Base-by-base conservation (phyloP, 30 jellyfish, hydroid and myxozoan genomes). In the Aurelia sp. region DNA sequence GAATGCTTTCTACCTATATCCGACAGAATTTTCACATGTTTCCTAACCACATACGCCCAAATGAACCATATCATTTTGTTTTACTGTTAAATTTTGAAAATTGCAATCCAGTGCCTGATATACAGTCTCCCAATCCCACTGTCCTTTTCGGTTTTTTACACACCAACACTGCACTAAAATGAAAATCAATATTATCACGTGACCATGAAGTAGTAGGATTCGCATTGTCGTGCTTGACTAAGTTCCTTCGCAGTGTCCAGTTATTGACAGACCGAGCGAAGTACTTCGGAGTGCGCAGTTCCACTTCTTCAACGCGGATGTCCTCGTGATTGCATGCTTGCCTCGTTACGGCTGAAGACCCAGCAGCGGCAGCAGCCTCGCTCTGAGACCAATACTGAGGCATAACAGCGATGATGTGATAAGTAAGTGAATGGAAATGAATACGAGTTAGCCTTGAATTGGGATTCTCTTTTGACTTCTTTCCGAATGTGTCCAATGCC, bases 341-440 rank as follows among this genome's bases (percentile, higher is more conserved):
- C 20, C 89, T 73, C 3, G 96, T 84, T 6, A 95, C 96, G 13
- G 96, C 94, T 12, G 96, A 77, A 3, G 98, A 91, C 62, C 98
- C 98, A 18, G 98, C 98, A 4, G 96, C 98, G 3, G 98, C 90
- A n/a, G 98, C 98, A 27, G 90, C 92, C 74, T 64, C 83, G 62
- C 87, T 86, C 27, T 86, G 83, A 64, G 82, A 72, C 98, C 98
- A 91, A 33, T 72, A 50, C 60, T 50, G 84, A 4, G 96, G 96
- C 76, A 41, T 35, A 10, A 71, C 96, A 16, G 94, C 96, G 22
- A 91, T 91, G 23, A 91, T 73, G 82, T 91, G 98, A 60, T 78
- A 91, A 7, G 96, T 91, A 4, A 91, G 78, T 62, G 88, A 91
- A 70, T 91, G 98, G 81, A 85, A 91, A 74, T 91, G 98, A n/a